Percentiles rank a stretch among this genome's conserved stretches.
Evolutionary conservation across 2,797 vertebrate genomes (phyloP).

Genomic region (Morus bassanus): DNA sequence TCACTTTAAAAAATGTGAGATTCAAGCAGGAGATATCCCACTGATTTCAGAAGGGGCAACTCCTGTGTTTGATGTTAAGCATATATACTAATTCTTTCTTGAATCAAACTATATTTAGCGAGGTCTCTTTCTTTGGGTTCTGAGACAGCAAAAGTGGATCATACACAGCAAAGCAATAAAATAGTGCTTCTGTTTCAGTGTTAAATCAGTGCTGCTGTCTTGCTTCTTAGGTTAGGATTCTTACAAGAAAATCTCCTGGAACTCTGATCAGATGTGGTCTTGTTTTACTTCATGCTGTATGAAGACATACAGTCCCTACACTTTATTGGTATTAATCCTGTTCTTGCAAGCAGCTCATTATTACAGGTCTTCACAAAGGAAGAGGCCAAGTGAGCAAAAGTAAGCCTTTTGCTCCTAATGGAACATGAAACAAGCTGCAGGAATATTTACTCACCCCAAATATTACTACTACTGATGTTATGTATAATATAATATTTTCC

Average conservation of each 20-base stretch:
- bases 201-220: neutral
- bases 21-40: neutral
- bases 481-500: constrained; percentile 5
- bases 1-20: neutral
- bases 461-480: neutral
- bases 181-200: neutral
- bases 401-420: neutral
- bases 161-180: neutral
- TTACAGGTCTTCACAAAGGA: neutral
- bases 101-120: neutral
- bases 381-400: neutral
- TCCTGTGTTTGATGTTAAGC: neutral
- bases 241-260: neutral
- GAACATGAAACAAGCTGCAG: neutral
- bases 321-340: constrained; percentile 5
- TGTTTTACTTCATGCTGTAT: neutral
- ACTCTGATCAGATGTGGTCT: neutral
- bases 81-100: neutral
- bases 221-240: neutral
- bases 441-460: constrained; percentile 15
- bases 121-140: neutral
- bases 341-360: neutral
- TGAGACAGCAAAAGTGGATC: neutral
- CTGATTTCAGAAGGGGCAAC: neutral
- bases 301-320: neutral